Evolutionary conservation across 1,140 invertebrate species (phyloP).

Genomic region (Druon quercuslanigerum): DNA sequence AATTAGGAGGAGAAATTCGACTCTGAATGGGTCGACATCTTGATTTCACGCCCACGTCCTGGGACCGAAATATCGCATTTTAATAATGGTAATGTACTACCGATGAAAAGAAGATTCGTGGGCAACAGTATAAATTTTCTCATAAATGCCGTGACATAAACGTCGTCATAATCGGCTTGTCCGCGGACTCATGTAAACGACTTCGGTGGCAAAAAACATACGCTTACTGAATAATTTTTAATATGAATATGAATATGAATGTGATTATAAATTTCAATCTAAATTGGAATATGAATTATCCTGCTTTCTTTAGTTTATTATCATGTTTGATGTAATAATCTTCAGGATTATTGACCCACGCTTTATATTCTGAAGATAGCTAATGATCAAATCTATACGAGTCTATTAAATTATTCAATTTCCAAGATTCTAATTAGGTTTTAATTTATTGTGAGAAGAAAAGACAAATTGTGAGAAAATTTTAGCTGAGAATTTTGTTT

Average conservation of each 20-base stretch:
- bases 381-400: too few relatives aligned
- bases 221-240: conserved; percentile 2
- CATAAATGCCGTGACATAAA: conserved; percentile 22
- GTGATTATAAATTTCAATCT: too few relatives aligned
- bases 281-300: background rate
- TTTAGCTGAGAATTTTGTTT: too few relatives aligned
- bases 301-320: background rate
- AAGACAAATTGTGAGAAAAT: too few relatives aligned
- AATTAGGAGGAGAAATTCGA: conserved; percentile 18
- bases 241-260: background rate
- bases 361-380: too few relatives aligned
- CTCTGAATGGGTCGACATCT: conserved; percentile 12
- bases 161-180: conserved; percentile 29
- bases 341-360: too few relatives aligned
- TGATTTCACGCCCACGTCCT: conserved; percentile 26
- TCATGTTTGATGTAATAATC: background rate
- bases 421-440: too few relatives aligned
- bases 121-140: conserved; percentile 25
- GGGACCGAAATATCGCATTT: conserved; percentile 19
- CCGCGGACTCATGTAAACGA: conserved; percentile 20
- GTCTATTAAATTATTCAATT: too few relatives aligned
- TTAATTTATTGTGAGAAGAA: too few relatives aligned
- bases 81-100: conserved; percentile 30
- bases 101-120: conserved; percentile 30
- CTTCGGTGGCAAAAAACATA: conserved; percentile 27